Base-by-base conservation (phyloP, 2,797 vertebrate genomes). In the Meda fulgida region DNA sequence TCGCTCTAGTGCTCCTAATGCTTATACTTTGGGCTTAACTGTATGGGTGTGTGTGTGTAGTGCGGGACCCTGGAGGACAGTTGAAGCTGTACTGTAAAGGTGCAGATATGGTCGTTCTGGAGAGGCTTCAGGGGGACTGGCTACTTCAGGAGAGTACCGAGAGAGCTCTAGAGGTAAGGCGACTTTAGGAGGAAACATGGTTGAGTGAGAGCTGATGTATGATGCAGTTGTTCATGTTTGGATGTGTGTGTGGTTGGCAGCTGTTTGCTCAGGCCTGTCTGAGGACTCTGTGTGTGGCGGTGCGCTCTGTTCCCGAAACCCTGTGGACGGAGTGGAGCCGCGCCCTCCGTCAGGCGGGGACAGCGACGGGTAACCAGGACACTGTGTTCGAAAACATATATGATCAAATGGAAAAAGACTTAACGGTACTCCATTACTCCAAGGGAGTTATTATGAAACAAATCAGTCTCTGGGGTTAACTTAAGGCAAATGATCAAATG, bases 21-120 rank as follows among this genome's bases (percentile, higher is more conserved):
- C 14, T 26, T 34, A 46, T 67, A 21, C n/a, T 40, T n/a, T 23
- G 11, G 23, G 23, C 19, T 77, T 53, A 43, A 38, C 16, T 87
- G 11, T 83, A 70, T 87, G 78, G 83, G 51, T 84, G 63, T 77
- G 7, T 81, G 78, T 46, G 86, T 72, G 18, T 92, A 99, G 98
- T 99, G 85, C 93, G 94, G 65, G 96, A 96, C 76, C 97, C 97
- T 0, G 96, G 96, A 80, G 97, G 97, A 65, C 91, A 80, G 23
- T 93, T 99, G 91, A 96, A 94, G 84, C 95, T 99, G 21, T 99
- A 97, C 92, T 97, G 95, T 89, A 99, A 99, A 89, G 98, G 98
- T 10, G 98, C 98, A 0, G 98, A 99, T 92, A 94, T 93, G 0
- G 96, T 98, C 86, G 95, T 99, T 89, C 91, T 98, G 78, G 93